Conservation (phyloP, 1,140 invertebrate species). For the Drosophila santomea region DNA sequence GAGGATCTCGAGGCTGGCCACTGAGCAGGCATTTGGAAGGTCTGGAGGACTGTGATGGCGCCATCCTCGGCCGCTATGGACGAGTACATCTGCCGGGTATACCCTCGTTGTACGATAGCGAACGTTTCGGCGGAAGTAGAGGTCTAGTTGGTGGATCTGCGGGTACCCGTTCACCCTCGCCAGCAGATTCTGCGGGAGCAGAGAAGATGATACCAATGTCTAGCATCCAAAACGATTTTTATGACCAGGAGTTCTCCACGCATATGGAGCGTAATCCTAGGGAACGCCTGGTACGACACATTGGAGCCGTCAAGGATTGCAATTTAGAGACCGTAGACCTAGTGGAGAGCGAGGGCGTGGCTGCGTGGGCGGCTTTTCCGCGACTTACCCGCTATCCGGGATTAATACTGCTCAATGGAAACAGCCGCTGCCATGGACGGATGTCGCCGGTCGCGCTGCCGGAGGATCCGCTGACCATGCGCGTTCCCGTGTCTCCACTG, state of each 20-base stretch:
- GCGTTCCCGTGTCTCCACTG: conserved; percentile 51
- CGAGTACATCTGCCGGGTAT: conserved; percentile 88
- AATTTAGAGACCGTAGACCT: conserved; percentile 70
- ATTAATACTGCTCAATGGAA: conserved; percentile 67
- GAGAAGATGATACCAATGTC: conserved; percentile 59
- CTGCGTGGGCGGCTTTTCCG: conserved; percentile 51
- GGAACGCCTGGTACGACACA: conserved; percentile 56
- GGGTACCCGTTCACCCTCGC: conserved; percentile 2
- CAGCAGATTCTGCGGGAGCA: conserved; percentile 57
- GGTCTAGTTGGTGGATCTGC: not conserved
- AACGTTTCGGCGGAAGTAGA: conserved; percentile 70
- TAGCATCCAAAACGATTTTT: conserved; percentile 95
- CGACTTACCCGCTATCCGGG: conserved; percentile 68
- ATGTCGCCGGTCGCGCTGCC: conserved; percentile 90
- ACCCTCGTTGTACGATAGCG: conserved; percentile 66
- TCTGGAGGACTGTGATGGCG: conserved; percentile 19
- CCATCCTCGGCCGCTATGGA: conserved; percentile 91
- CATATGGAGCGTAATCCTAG: conserved; percentile 68
- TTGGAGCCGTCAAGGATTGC: conserved; percentile 50
- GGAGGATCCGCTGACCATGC: conserved; percentile 54
- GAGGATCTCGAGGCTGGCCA: conserved; percentile 30
- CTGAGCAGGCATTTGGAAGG: conserved; percentile 23
- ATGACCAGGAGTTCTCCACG: conserved; percentile 96
- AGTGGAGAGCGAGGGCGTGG: conserved; percentile 35
- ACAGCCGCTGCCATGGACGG: conserved; percentile 78